These are phyloP conservation scores for Chouioia cunea DNA, from an alignment of 2,888 invertebrate species.

Conservation along the genomic window DNA sequence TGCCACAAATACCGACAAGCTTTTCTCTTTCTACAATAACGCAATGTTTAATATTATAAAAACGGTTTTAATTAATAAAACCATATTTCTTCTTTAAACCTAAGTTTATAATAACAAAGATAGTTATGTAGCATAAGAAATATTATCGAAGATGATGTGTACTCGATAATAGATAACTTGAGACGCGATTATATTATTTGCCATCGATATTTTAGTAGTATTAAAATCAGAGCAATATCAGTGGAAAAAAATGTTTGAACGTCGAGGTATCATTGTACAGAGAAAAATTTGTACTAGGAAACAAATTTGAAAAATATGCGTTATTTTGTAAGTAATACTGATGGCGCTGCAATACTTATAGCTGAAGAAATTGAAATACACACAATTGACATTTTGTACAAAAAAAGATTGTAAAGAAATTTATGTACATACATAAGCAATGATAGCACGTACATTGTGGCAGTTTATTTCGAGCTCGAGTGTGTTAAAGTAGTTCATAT, in stretches of 20 bases:
- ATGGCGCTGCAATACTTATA: conserved; percentile 44
- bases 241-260: conserved; percentile 7
- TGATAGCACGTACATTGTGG: too few relatives aligned
- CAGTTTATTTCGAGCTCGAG: too few relatives aligned
- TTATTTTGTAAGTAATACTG: conserved; percentile 45
- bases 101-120: background rate
- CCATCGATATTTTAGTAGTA: conserved; percentile 40
- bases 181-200: conserved; percentile 1
- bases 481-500: too few relatives aligned
- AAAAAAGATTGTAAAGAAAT: background rate
- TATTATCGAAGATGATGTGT: conserved; percentile 13
- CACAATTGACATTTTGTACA: background rate
- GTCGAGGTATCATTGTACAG: conserved; percentile 27
- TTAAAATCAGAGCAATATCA: conserved; percentile 21
- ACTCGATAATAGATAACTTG: conserved; percentile 11
- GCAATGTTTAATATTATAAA: conserved; percentile 14
- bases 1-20: conserved; percentile 37
- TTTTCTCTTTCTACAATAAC: background rate
- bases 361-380: conserved; percentile 30
- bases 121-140: background rate
- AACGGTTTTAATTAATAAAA: conserved; percentile 18
- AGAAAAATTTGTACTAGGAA: conserved; percentile 8
- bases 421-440: background rate
- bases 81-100: background rate
- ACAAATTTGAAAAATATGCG: conserved; percentile 28